These are phyloP conservation scores for Gortyna flavago DNA, from an alignment of 2,888 invertebrate species.

Conservation along the genomic window DNA sequence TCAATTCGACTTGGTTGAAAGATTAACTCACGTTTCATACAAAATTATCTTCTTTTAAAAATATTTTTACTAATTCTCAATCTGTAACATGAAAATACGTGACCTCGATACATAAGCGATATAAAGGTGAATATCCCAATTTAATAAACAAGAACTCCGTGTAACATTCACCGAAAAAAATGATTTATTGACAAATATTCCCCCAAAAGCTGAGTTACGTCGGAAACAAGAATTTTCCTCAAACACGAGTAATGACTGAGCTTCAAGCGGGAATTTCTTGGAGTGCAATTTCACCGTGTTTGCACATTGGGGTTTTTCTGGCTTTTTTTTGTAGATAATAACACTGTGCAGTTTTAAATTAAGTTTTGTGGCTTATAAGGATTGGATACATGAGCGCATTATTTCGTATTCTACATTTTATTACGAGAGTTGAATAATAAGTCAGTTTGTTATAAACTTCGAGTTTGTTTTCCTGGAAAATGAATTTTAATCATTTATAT, in stretches of 20 bases:
- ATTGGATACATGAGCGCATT: conserved; percentile 11
- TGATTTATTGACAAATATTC: conserved; percentile 45
- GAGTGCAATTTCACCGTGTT: conserved; percentile 44
- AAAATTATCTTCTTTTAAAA: conserved; percentile 19
- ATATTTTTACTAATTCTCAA: background rate
- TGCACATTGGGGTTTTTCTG: conserved; percentile 28
- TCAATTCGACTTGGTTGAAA: conserved; percentile 1
- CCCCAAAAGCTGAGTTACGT: conserved; percentile 15
- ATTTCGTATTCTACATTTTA: conserved; percentile 21
- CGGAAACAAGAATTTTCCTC: conserved; percentile 45
- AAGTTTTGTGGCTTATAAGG: conserved; percentile 23
- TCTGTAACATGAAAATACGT: background rate
- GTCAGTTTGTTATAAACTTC: conserved; percentile 10
- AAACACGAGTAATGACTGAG: conserved; percentile 37
- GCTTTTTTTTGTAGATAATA: conserved; percentile 31
- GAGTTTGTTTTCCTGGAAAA: conserved; percentile 2
- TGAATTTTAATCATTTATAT: conserved; percentile 25
- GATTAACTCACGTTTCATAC: background rate
- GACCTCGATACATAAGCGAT: conserved; percentile 7
- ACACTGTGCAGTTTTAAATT: conserved; percentile 36
- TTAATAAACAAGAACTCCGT: conserved; percentile 24
- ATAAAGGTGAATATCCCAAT: conserved; percentile 42
- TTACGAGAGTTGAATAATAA: conserved; percentile 12
- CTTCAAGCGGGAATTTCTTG: conserved; percentile 25
- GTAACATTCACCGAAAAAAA: conserved; percentile 34